Evolutionary conservation across 1,140 invertebrate species (phyloP).

Genomic region (Drosophila santomea): DNA sequence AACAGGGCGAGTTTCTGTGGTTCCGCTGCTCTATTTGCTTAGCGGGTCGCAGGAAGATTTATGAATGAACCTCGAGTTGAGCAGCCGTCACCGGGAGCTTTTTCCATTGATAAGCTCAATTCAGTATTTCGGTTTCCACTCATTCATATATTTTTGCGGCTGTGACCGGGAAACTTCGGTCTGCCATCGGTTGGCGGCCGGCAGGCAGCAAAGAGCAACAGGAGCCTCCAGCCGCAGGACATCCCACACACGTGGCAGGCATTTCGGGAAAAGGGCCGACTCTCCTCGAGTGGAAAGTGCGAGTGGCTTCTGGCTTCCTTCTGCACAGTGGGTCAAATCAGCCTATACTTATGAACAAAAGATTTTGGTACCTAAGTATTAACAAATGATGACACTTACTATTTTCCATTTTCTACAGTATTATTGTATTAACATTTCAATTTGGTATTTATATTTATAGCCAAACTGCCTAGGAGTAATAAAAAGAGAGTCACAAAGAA

Average conservation of each 20-base stretch:
- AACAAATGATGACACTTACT: no score
- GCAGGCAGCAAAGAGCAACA: conserved; percentile 12
- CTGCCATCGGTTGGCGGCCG: conserved; percentile 24
- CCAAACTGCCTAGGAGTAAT: no score
- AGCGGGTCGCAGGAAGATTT: not conserved
- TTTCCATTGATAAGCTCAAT: conserved; percentile 66
- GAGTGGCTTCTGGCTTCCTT: not conserved
- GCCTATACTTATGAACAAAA: not conserved
- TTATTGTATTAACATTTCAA: not conserved
- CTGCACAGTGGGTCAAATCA: conserved; percentile 12
- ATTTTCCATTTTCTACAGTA: no score
- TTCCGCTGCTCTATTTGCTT: not conserved
- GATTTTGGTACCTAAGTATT: no score
- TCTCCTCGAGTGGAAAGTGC: conserved; percentile 42
- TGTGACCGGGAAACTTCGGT: conserved; percentile 6
- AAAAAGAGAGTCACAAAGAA: no score
- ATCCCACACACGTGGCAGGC: conserved; percentile 55
- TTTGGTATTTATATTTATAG: no score
- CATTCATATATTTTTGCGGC: conserved; percentile 42
- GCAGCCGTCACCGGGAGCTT: conserved; percentile 57
- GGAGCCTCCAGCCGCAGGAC: conserved; percentile 22
- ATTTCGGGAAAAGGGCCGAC: conserved; percentile 60
- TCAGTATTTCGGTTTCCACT: conserved; percentile 45
- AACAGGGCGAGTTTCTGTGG: not conserved
- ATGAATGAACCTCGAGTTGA: conserved; percentile 46